phyloP scores from a whole-genome alignment of 2,113 vertebrate species.

The Panthera tigris region DNA sequence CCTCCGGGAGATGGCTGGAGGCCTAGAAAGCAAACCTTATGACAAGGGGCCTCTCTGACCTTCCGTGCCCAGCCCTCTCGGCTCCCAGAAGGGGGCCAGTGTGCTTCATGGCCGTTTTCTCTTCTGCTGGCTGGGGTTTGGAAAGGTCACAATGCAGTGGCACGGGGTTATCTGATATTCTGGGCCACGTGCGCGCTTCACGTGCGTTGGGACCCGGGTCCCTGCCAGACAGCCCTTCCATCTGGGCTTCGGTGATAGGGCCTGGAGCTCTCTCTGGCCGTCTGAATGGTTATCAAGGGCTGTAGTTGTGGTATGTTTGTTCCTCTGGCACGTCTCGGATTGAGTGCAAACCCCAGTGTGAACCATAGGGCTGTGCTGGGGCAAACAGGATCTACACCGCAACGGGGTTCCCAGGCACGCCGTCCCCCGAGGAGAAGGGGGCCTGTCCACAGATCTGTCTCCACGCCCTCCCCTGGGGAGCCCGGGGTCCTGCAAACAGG shows the following conservation, averaged over 20 bases:
- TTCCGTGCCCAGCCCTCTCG: neutral
- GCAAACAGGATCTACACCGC: neutral
- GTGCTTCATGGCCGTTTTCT: rapidly evolving
- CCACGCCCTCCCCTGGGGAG: neutral
- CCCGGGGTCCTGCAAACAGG: neutral
- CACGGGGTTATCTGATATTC: neutral
- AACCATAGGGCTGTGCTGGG: neutral
- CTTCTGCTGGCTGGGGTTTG: neutral
- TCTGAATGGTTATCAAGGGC: neutral
- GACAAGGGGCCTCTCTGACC: neutral
- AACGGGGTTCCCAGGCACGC: neutral
- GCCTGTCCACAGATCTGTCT: neutral
- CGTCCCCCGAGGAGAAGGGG: neutral
- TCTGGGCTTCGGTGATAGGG: neutral
- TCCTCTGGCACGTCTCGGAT: neutral
- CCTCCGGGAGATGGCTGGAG: neutral
- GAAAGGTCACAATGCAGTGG: neutral
- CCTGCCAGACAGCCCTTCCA: rapidly evolving
- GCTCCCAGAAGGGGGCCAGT: neutral
- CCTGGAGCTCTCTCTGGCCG: neutral
- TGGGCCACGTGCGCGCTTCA: too few species aligned
- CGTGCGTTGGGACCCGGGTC: rapidly evolving
- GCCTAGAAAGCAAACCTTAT: neutral
- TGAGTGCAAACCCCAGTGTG: neutral
- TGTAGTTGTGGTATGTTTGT: neutral